These are phyloP conservation scores for Pediacus dermestoides DNA, from an alignment of 2,888 invertebrate species.

Conservation along the genomic window DNA sequence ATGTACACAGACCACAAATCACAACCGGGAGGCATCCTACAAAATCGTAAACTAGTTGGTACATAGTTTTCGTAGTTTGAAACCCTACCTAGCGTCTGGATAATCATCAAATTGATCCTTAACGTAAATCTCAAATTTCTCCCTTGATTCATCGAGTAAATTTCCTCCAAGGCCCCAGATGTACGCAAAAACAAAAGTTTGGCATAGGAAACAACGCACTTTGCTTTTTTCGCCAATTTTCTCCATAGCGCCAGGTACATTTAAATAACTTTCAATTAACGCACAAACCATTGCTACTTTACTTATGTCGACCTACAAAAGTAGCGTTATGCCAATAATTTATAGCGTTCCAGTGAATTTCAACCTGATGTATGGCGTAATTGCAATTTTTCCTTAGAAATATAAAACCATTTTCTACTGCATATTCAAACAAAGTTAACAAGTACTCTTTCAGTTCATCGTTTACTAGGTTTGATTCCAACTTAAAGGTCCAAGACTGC, in stretches of 20 bases:
- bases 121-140: conserved; percentile 66
- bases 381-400: conserved; percentile 67
- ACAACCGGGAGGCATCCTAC: conserved; percentile 65
- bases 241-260: conserved; percentile 55
- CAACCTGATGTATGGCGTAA: conserved; percentile 73
- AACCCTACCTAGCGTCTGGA: conserved; percentile 59
- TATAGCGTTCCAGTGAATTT: not conserved
- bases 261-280: conserved; percentile 67
- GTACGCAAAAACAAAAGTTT: conserved; percentile 77
- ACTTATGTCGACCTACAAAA: conserved; percentile 70
- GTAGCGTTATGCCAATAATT: not conserved
- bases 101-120: conserved; percentile 68
- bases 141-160: conserved; percentile 65
- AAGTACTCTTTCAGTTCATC: conserved; percentile 63
- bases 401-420: conserved; percentile 64
- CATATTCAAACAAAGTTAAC: conserved; percentile 60
- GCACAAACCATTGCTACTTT: conserved; percentile 75
- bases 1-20: conserved; percentile 76
- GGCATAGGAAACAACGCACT: conserved; percentile 63
- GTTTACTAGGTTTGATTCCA: conserved; percentile 52
- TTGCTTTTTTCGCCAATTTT: conserved; percentile 57
- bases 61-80: conserved; percentile 2
- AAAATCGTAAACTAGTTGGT: conserved; percentile 15
- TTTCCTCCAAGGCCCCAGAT: conserved; percentile 89
- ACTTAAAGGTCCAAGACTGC: conserved; percentile 67